Conservation (phyloP, 2,113 vertebrate species). For the Trinectes maculatus region DNA sequence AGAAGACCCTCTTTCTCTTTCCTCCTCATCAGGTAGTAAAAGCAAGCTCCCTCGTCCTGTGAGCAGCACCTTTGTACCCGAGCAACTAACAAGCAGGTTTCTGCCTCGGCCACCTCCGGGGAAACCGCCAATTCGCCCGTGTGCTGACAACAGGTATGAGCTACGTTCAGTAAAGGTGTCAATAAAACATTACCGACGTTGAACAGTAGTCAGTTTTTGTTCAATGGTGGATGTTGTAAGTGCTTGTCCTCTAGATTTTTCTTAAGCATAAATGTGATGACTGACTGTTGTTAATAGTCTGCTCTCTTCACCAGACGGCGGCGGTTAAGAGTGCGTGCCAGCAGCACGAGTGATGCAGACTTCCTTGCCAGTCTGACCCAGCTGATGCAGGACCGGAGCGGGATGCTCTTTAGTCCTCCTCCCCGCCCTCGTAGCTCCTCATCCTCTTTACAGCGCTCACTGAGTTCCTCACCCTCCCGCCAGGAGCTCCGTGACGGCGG, state of each 20-base stretch:
- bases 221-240: background rate
- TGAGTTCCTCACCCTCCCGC: slow-evolving; percentile 93
- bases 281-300: no score
- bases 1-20: slow-evolving; percentile 88
- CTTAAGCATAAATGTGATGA: no score
- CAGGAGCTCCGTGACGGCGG: slow-evolving; percentile 84
- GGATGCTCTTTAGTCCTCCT: slow-evolving; percentile 89
- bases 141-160: slow-evolving; percentile 90
- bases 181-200: background rate
- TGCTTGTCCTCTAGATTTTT: no score
- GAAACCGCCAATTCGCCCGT: slow-evolving; percentile 88
- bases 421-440: slow-evolving; percentile 89
- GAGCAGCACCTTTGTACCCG: slow-evolving; percentile 83
- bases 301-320: slow-evolving; percentile 76
- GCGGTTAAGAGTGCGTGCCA: slow-evolving; percentile 91
- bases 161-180: background rate
- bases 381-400: slow-evolving; percentile 91
- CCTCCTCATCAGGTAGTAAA: slow-evolving; percentile 88
- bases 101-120: slow-evolving; percentile 94
- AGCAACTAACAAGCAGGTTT: slow-evolving; percentile 87
- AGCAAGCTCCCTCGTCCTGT: slow-evolving; percentile 97
- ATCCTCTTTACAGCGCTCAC: slow-evolving; percentile 90
- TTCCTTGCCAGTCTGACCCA: slow-evolving; percentile 95
- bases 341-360: slow-evolving; percentile 94
- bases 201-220: background rate